Evolutionary conservation across 2,888 invertebrate genomes (phyloP), one percentile per base, ranked within the genome.

Genomic region (Drepanosiphum platanoidis): DNA sequence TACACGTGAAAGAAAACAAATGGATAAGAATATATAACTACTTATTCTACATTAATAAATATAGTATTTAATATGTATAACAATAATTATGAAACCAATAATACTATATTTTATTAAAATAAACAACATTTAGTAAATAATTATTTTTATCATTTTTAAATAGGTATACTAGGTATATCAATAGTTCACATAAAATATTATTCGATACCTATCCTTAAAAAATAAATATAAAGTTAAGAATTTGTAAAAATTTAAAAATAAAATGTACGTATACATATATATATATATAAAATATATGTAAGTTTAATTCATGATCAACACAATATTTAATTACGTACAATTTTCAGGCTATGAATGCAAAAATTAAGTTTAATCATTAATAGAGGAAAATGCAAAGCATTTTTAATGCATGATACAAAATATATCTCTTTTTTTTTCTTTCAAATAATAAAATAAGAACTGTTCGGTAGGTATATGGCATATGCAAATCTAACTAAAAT

Each of bases 31-130:
- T 79, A 68, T 46, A 79, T 32, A 78, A 72, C 18, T 18, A 68
- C 34, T 79, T 68, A 52, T 79, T 27, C 27, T 68, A 79, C 13
- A 79, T 66, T 34, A 68, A n/a, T 79, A 66, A 78, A 78, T 46
- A 42, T n/a, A 42, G 11, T 64, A 61, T 27, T 9, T 61, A 42
- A 9, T 78, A 30, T 64, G 61, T 61, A 22, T 64, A 64, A 78
- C 78, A 78, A 78, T 79, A 22, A 36, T 79, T 1, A 46, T 66
- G 2, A 66, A 79, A 66, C 42, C 32, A 32, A 66, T 46, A 78
- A 46, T 22, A 42, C 22, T 72, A 46, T 27, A 77, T 36, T 61
- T 61, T 61, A 77, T 58, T 27, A 22, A 58, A 30, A 78, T 64
- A 42, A 77, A 66, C 30, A 72, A 66, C 27, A 64, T 78, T 32